Evolutionary conservation across 2,888 invertebrate species (phyloP).

Genomic region (Sinohyriopsis cumingii): DNA sequence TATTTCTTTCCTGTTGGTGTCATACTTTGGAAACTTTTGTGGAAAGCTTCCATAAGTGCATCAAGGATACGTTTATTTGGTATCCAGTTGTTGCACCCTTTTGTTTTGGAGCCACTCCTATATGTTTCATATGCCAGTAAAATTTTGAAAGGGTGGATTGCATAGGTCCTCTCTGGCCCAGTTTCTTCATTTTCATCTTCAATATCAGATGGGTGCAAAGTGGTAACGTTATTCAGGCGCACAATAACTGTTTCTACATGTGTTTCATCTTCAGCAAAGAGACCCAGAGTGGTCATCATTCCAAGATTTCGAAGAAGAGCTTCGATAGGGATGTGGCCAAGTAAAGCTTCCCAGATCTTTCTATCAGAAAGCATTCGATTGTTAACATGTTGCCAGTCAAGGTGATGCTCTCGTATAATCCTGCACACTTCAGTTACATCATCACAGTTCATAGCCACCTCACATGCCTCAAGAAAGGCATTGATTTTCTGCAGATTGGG

Average conservation of each 20-base stretch:
- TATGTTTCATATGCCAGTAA: slow-evolving; percentile 64
- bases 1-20: slow-evolving; percentile 75
- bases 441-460: slow-evolving; percentile 45
- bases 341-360: slow-evolving; percentile 75
- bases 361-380: slow-evolving; percentile 78
- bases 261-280: slow-evolving; percentile 27
- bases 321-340: slow-evolving; percentile 71
- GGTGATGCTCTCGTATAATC: slow-evolving; percentile 71
- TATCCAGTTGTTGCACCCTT: slow-evolving; percentile 48
- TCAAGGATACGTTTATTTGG: slow-evolving; percentile 46
- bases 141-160: slow-evolving; percentile 69
- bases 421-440: slow-evolving; percentile 43
- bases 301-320: slow-evolving; percentile 70
- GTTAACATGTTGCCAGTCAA: slow-evolving; percentile 77
- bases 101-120: slow-evolving; percentile 49
- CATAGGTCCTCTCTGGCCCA: slow-evolving; percentile 10
- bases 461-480: slow-evolving; percentile 54
- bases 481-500: slow-evolving; percentile 29
- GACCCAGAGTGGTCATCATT: slow-evolving; percentile 30
- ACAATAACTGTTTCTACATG: slow-evolving; percentile 14
- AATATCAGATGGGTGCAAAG: slow-evolving; percentile 12
- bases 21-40: slow-evolving; percentile 71
- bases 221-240: slow-evolving; percentile 20
- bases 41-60: slow-evolving; percentile 67
- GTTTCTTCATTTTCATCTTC: slow-evolving; percentile 2